phyloP scores from a whole-genome alignment of 2,113 vertebrate genomes.

The Gymnorhina tibicen region DNA sequence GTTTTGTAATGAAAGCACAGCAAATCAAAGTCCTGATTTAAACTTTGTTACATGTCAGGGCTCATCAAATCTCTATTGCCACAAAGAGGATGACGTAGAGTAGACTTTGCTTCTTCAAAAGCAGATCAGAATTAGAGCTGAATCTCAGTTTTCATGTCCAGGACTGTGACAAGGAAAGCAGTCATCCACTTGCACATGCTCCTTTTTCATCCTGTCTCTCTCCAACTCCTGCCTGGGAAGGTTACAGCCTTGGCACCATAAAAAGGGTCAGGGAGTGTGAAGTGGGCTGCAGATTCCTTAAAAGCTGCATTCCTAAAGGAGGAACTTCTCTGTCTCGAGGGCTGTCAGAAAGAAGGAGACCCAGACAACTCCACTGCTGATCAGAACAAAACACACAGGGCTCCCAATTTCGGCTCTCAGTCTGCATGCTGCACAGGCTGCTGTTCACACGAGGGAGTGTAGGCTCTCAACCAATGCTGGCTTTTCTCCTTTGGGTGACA shows the following conservation, averaged over 20 bases:
- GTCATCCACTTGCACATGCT: not conserved
- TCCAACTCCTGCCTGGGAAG: not conserved
- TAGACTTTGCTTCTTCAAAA: not conserved
- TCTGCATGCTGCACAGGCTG: not conserved
- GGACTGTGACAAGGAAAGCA: not conserved
- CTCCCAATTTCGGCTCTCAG: rapidly evolving
- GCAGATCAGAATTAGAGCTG: not conserved
- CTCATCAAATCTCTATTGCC: not conserved
- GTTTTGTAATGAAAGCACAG: not conserved
- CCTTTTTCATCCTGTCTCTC: not conserved
- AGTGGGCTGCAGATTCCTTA: not conserved
- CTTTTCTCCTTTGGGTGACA: not conserved
- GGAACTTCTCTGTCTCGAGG: not conserved
- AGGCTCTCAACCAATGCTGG: not conserved
- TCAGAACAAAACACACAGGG: not conserved
- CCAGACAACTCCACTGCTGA: not conserved
- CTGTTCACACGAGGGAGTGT: not conserved
- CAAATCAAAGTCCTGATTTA: not conserved
- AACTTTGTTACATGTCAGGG: not conserved
- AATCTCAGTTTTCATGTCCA: not conserved
- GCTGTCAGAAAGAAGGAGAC: not conserved
- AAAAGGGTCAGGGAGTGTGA: conserved; percentile 22
- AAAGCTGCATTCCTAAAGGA: not conserved
- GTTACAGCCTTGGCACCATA: not conserved
- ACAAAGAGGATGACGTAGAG: not conserved